phyloP scores from a whole-genome alignment of 2,888 invertebrate genomes.

The Mycalesis mineus region DNA sequence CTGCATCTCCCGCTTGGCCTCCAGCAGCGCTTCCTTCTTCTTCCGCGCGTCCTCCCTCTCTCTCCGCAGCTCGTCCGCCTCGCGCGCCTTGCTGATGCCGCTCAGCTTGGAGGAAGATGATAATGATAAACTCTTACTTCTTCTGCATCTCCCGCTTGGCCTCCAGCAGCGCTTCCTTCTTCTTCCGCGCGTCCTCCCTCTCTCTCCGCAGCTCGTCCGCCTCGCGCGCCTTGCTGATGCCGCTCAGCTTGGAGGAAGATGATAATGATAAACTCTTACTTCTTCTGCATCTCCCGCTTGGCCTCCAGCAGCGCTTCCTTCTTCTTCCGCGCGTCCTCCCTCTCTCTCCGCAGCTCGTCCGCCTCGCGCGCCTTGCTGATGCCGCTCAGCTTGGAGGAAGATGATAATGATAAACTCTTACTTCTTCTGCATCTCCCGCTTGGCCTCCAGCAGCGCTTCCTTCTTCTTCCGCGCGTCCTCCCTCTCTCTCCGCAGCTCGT shows the following conservation, averaged over 20 bases:
- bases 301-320: conserved; percentile 79
- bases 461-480: conserved; percentile 78
- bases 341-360: conserved; percentile 48
- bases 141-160: conserved; percentile 78
- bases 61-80: conserved; percentile 48
- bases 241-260: conserved; percentile 52
- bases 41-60: conserved; percentile 70
- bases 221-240: conserved; percentile 49
- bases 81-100: conserved; percentile 46
- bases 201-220: conserved; percentile 47
- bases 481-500: conserved; percentile 47
- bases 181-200: conserved; percentile 73
- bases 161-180: conserved; percentile 79
- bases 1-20: conserved; percentile 77
- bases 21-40: conserved; percentile 80
- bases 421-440: conserved; percentile 77
- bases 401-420: conserved; percentile 42
- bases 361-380: conserved; percentile 50
- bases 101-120: conserved; percentile 53
- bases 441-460: conserved; percentile 78
- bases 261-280: conserved; percentile 49
- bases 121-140: conserved; percentile 51
- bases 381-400: conserved; percentile 51
- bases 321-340: conserved; percentile 76
- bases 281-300: conserved; percentile 76